Base-by-base conservation (phyloP, 2,113 vertebrate species). In the Tretioscincus oriximinensis region DNA sequence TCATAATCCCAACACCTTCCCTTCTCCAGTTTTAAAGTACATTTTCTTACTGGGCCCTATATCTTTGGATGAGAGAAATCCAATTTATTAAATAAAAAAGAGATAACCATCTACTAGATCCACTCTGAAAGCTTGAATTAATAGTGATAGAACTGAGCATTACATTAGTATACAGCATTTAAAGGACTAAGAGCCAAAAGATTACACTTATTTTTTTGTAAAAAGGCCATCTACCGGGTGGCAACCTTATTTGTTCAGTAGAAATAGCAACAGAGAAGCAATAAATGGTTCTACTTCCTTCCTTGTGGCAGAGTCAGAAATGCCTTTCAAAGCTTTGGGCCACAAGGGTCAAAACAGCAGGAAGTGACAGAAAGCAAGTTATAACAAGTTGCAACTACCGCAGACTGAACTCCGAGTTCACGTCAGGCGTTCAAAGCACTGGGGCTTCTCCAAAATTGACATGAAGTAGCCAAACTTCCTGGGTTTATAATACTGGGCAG, bases 331-430 rank as follows among this genome's bases (percentile, higher is more conserved):
- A 81, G 70, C 76, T 90, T 49, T 58, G 83, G 81, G 86, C 8
- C 16, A 4, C 24, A 29, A 45, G 86, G 14, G 49, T 87, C 82
- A 87, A 60, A 88, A 92, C 81, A 64, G 70, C 81, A 90, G 90
- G 90, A 93, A 92, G 83, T 76, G 73, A 82, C 65, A 70, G 73
- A 82, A 82, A 63, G 45, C 66, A 82, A 82, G 54, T 63, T 82
- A 69, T 82, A 82, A 82, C 67, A 63, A 79, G 67, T 82, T 87
- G 70, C 82, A 89, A 77, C 88, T 87, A 88, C 87, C 87, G 85
- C 90, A 92, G 89, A 89, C 90, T 91, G 90, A 86, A 90, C 86
- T 90, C 90, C 90, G 90, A 90, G 86, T 92, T 92, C 88, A 91
- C 87, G 84, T 87, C 88, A 81, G 92, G 88, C 84, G 88, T 88